Conservation (phyloP, 1,140 invertebrate genomes). For the Pseudachorutes palmiensis region DNA sequence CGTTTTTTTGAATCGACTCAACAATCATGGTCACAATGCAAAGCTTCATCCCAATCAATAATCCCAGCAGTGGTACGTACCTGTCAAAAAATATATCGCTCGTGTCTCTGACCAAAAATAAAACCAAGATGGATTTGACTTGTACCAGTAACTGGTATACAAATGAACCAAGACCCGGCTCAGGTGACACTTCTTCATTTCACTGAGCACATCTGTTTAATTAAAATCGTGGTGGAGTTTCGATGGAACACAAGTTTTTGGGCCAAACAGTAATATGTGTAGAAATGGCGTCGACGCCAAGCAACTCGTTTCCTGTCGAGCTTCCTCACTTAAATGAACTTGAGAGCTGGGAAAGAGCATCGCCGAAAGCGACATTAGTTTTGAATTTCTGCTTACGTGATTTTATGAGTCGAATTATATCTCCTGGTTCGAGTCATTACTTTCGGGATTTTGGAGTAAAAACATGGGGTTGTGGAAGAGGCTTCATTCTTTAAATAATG, state of each 20-base stretch:
- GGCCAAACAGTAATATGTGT: too few species aligned
- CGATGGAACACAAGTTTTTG: not conserved
- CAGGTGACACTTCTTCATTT: not conserved
- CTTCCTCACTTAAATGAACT: not conserved
- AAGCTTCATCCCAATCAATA: conserved; percentile 32
- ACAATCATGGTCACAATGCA: conserved; percentile 25
- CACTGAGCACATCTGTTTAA: not conserved
- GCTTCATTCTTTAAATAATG: too few species aligned
- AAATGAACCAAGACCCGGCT: not conserved
- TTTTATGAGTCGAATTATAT: not conserved
- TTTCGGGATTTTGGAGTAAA: not conserved
- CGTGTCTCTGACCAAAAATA: not conserved
- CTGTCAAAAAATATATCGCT: conserved; percentile 7
- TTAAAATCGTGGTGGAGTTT: not conserved
- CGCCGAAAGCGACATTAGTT: too few species aligned
- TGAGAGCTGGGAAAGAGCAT: too few species aligned
- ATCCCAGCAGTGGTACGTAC: conserved; percentile 30
- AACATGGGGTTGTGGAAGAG: too few species aligned
- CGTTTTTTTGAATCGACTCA: conserved; percentile 16
- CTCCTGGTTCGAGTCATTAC: not conserved
- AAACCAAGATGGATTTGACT: not conserved
- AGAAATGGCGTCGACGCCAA: not conserved
- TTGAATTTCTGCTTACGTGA: too few species aligned
- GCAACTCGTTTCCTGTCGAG: not conserved
- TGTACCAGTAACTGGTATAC: conserved; percentile 18